Conservation (phyloP, 2,888 invertebrate species). For the Eilema sororculum region DNA sequence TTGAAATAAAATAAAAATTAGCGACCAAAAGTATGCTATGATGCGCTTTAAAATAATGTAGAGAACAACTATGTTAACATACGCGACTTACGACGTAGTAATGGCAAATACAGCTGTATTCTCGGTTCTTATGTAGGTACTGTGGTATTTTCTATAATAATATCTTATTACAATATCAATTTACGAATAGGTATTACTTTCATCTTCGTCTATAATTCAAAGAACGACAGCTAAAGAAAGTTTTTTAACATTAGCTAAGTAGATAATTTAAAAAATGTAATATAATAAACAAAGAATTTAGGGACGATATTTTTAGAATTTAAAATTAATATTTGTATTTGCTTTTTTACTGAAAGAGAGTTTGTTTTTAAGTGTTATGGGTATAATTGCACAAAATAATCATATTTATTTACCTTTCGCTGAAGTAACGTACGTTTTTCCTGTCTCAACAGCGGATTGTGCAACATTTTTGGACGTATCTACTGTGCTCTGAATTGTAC, state of each 20-base stretch:
- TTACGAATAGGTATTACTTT: not conserved
- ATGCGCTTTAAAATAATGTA: not conserved
- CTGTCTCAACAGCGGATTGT: slow-evolving; percentile 64
- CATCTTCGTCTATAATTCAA: not conserved
- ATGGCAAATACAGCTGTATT: slow-evolving; percentile 29
- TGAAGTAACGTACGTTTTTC: slow-evolving; percentile 57
- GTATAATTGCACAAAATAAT: too few relatives aligned
- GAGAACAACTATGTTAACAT: not conserved
- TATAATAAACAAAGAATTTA: not conserved
- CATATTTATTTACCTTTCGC: slow-evolving; percentile 54
- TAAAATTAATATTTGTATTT: not conserved
- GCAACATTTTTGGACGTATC: slow-evolving; percentile 66
- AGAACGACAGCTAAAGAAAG: not conserved
- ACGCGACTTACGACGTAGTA: slow-evolving; percentile 16
- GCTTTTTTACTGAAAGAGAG: not conserved
- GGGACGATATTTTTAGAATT: too few relatives aligned
- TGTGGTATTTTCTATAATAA: slow-evolving; percentile 34
- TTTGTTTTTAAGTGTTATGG: not conserved
- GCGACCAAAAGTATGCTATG: too few relatives aligned
- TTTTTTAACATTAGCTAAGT: not conserved
- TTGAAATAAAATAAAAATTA: too few relatives aligned
- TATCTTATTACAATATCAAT: slow-evolving; percentile 6
- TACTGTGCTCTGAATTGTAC: slow-evolving; percentile 58
- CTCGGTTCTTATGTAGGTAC: slow-evolving; percentile 23
- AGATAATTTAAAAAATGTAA: not conserved